Base-by-base conservation (phyloP, 2,888 invertebrate genomes). In the Eulithis prunata region DNA sequence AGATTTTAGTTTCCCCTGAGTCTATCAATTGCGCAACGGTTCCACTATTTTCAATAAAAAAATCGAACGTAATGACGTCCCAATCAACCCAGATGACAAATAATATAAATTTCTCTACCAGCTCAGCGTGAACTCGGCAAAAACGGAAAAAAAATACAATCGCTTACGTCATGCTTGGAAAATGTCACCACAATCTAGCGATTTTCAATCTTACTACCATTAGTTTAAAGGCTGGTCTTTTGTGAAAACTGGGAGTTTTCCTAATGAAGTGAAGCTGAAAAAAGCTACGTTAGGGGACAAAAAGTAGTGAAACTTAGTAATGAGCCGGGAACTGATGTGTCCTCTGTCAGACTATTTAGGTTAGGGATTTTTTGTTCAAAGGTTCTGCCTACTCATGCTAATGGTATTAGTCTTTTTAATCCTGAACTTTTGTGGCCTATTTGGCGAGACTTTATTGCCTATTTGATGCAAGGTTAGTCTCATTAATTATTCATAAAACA, bases 251-350 rank as follows among this genome's bases (percentile, higher is more conserved):
- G 64, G 62, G 47, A 14, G 56, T 59, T 61, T 64, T 64, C 56
- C 65, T 75, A 75, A 75, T 74, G 75, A 73, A 74, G 71, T 65
- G 56, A 51, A 59, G 51, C 66, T 72, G 71, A 67, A 71, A 73
- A 73, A 73, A 67, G 62, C 57, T 41, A 51, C 69, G 46, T 36
- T 13, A 54, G 61, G 65, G 67, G 67, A 69, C 69, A 71, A 73
- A 73, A 70, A 73, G 51, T 69, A 68, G 67, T 57, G 70, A 68
- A 74, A 71, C 64, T 74, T 64, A 51, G 70, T 71, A 74, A 72
- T 74, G 70, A 71, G 68, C 67, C 49, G 58, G 13, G 68, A 71
- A 72, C 59, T 70, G 74, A 66, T 64, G 54, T 58, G 63, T 72
- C 74, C 71, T 70, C 71, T 58, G 61, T 32, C 57, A n/a, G 46